These are phyloP conservation scores for Cyprinodon variegatus DNA, from an alignment of 2,113 vertebrate species.

Conservation along the genomic window DNA sequence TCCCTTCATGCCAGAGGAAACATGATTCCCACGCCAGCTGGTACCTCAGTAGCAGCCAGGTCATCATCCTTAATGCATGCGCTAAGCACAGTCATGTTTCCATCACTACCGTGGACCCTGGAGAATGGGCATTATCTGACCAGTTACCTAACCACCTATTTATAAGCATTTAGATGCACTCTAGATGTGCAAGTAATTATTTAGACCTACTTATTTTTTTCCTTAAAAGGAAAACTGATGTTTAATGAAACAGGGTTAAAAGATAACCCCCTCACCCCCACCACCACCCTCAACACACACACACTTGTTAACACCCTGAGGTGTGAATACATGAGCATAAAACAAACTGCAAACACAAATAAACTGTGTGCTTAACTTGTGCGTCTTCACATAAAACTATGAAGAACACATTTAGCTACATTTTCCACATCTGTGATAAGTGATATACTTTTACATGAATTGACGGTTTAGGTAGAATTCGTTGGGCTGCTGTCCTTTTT, in stretches of 20 bases:
- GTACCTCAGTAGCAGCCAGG: slow-evolving; percentile 48
- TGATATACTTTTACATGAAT: neutral
- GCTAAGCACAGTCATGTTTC: slow-evolving; percentile 12
- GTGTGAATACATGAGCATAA: slow-evolving; percentile 23
- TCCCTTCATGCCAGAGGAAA: slow-evolving; percentile 57
- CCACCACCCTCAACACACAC: neutral
- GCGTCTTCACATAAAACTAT: neutral
- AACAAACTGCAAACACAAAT: neutral
- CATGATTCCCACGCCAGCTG: slow-evolving; percentile 67
- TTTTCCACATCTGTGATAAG: slow-evolving; percentile 7
- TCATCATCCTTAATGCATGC: slow-evolving; percentile 33
- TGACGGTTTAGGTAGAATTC: neutral
- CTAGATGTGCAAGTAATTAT: neutral
- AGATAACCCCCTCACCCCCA: neutral
- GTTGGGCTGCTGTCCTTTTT: slow-evolving; percentile 1
- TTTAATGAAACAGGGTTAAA: neutral
- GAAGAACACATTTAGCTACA: neutral
- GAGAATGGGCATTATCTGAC: neutral
- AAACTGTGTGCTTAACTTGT: neutral
- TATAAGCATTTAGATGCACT: neutral
- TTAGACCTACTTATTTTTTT: neutral
- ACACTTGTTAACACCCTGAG: slow-evolving; percentile 18
- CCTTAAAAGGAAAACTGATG: neutral
- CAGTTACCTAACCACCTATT: neutral
- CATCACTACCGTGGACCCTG: neutral